Percentiles rank a stretch among this genome's conserved stretches.
These are phyloP conservation scores for Musca vetustissima DNA, from an alignment of 1,140 invertebrate genomes.

Conservation along the genomic window DNA sequence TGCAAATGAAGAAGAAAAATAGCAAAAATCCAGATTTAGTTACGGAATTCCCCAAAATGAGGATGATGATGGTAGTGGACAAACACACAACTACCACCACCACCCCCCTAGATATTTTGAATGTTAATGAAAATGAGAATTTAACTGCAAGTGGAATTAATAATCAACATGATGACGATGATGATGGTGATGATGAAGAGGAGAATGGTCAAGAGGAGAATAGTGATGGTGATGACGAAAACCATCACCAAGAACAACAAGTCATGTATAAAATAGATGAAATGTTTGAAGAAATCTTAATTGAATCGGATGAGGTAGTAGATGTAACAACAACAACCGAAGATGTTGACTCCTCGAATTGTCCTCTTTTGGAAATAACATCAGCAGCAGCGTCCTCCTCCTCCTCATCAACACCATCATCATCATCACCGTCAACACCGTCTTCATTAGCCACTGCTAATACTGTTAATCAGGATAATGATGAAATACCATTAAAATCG, in stretches of 20 bases:
- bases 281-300: slow-evolving; percentile 5
- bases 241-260: not conserved
- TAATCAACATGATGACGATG: not conserved
- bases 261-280: slow-evolving; percentile 15
- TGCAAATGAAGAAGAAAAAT: not conserved
- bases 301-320: not conserved
- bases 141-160: too few relatives aligned
- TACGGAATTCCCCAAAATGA: not conserved
- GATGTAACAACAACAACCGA: not conserved
- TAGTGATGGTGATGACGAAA: not conserved
- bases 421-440: not conserved
- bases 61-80: not conserved
- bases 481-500: not conserved
- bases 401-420: not conserved
- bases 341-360: too few relatives aligned
- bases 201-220: too few relatives aligned
- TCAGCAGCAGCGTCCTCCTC: not conserved
- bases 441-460: not conserved
- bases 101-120: too few relatives aligned
- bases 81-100: too few relatives aligned
- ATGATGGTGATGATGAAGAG: not conserved
- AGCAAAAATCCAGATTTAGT: not conserved
- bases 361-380: too few relatives aligned
- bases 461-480: not conserved
- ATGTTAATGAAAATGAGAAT: too few relatives aligned